These are phyloP conservation scores for Dolichallabes microphthalmus DNA, from an alignment of 2,113 vertebrate genomes.

Conservation along the genomic window DNA sequence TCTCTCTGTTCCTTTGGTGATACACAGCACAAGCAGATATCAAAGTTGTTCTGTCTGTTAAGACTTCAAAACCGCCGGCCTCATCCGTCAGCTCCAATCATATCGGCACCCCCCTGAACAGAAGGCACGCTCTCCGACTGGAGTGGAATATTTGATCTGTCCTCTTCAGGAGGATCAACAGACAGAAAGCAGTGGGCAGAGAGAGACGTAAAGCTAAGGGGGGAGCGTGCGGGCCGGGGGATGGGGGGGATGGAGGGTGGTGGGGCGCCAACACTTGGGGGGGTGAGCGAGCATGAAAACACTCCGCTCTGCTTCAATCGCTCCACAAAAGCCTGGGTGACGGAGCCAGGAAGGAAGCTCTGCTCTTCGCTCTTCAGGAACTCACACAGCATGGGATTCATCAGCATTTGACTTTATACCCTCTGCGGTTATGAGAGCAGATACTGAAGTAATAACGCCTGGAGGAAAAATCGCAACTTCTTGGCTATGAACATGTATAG, in stretches of 20 bases:
- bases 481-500: not conserved
- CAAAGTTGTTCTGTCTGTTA: conserved; percentile 75
- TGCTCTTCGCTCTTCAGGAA: conserved; percentile 50
- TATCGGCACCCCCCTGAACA: conserved; percentile 65
- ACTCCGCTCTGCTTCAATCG: conserved; percentile 46
- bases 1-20: conserved; percentile 72
- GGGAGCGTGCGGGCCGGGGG: not conserved
- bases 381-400: conserved; percentile 24
- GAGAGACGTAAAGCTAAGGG: conserved; percentile 6
- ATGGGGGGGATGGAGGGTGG: not conserved
- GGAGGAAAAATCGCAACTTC: not conserved
- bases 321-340: conserved; percentile 44
- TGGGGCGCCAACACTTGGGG: conserved; percentile 29
- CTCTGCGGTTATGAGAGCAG: conserved; percentile 27
- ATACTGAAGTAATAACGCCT: conserved; percentile 8
- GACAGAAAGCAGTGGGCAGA: conserved; percentile 63
- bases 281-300: conserved; percentile 43
- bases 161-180: conserved; percentile 75
- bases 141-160: conserved; percentile 80
- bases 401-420: conserved; percentile 44
- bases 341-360: conserved; percentile 40
- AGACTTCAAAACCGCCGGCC: conserved; percentile 72
- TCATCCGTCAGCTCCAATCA: conserved; percentile 75
- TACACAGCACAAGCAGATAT: conserved; percentile 67
- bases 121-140: conserved; percentile 65